Evolutionary conservation across 23 tunicate genomes (phyloP).

Genomic region (Ciona savignyi): DNA sequence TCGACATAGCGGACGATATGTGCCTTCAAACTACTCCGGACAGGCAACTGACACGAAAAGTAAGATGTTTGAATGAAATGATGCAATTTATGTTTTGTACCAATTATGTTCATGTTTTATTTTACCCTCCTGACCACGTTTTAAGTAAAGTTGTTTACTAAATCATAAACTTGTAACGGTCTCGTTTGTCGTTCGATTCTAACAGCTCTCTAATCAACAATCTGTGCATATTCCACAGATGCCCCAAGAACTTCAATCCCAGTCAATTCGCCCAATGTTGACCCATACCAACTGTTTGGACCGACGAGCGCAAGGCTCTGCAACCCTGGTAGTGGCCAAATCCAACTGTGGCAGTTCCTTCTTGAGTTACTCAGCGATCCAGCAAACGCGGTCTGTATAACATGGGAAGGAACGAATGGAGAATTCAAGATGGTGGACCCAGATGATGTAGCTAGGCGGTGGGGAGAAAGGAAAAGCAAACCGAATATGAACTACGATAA

Average conservation of each 20-base stretch:
- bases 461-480: slow-evolving; percentile 99
- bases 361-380: slow-evolving; percentile 95
- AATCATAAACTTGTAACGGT: too few relatives aligned
- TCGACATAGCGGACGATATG: neutral
- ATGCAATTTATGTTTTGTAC: too few relatives aligned
- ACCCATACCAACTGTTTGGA: slow-evolving; percentile 88
- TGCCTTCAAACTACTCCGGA: neutral
- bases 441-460: slow-evolving; percentile 95
- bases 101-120: too few relatives aligned
- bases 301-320: slow-evolving; percentile 85
- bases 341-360: slow-evolving; percentile 99
- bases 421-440: slow-evolving; percentile 99
- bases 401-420: slow-evolving; percentile 98
- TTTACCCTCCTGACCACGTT: too few relatives aligned
- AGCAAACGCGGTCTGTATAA: slow-evolving; percentile 65
- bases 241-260: slow-evolving; percentile 17
- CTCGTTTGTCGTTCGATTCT: too few relatives aligned
- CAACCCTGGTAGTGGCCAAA: slow-evolving; percentile 99
- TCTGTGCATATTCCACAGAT: neutral
- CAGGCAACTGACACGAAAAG: slow-evolving; percentile 20
- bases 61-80: too few relatives aligned
- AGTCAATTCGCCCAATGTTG: slow-evolving; percentile 18
- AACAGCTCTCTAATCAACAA: too few relatives aligned
- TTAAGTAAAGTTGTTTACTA: too few relatives aligned
- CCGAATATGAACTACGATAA: slow-evolving; percentile 99